These are phyloP conservation scores for Atlantisia rogersi DNA, from an alignment of 2,113 vertebrate genomes.

Conservation along the genomic window DNA sequence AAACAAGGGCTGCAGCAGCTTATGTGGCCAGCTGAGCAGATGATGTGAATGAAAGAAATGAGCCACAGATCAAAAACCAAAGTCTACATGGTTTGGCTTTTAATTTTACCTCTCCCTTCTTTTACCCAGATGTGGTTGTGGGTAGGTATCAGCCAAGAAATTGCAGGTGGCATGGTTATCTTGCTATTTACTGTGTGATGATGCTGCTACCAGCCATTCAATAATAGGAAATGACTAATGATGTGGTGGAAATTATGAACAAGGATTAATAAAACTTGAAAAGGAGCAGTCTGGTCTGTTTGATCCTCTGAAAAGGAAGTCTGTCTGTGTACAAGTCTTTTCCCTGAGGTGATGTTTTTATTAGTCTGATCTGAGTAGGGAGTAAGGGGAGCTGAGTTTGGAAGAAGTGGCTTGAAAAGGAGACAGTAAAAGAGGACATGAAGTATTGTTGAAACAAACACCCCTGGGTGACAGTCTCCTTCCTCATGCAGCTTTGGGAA, in stretches of 20 bases:
- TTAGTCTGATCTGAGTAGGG: constrained; percentile 59
- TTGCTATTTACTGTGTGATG: constrained; percentile 61
- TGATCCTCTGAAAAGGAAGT: constrained; percentile 81
- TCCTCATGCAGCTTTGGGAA: neutral
- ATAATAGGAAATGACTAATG: constrained; percentile 85
- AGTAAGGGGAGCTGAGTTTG: constrained; percentile 42
- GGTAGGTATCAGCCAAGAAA: constrained; percentile 59
- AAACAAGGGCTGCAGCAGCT: constrained; percentile 45
- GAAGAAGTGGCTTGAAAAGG: constrained; percentile 58
- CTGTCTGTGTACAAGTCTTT: constrained; percentile 74
- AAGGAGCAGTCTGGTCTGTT: constrained; percentile 79
- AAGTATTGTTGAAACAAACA: constrained; percentile 44
- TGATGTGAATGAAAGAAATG: constrained; percentile 77
- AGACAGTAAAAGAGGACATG: constrained; percentile 30
- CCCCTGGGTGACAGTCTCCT: constrained; percentile 28
- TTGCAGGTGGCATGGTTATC: constrained; percentile 74
- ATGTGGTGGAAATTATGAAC: constrained; percentile 83
- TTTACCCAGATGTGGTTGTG: constrained; percentile 75
- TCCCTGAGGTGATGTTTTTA: constrained; percentile 80
- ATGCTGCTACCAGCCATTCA: constrained; percentile 74
- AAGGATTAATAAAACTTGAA: constrained; percentile 85
- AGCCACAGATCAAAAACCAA: constrained; percentile 78
- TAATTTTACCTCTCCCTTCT: constrained; percentile 59
- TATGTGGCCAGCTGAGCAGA: constrained; percentile 75
- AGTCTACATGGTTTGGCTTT: constrained; percentile 64